phyloP scores from a whole-genome alignment of 2,888 invertebrate genomes.

The Chymomyza amoena region DNA sequence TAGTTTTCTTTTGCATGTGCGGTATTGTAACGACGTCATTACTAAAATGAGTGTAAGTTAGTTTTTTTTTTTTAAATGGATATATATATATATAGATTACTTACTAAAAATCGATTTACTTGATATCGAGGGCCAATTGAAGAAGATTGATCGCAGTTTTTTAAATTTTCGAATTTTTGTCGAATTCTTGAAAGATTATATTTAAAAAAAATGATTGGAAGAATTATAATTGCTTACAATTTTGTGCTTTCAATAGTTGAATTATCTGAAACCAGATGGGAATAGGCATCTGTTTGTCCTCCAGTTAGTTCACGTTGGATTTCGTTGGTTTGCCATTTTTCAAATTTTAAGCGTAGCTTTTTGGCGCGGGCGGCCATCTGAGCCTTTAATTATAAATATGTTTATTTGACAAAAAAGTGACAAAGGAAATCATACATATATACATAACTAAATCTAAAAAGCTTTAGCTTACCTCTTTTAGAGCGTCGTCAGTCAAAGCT shows the following conservation, averaged over 20 bases:
- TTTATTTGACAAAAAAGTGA: neutral
- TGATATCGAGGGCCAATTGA: slow-evolving; percentile 82
- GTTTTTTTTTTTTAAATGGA: neutral
- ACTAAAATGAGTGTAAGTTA: slow-evolving; percentile 1
- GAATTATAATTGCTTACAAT: slow-evolving; percentile 79
- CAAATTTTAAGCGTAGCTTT: slow-evolving; percentile 91
- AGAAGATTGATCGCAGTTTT: slow-evolving; percentile 79
- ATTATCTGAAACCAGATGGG: slow-evolving; percentile 81
- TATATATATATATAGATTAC: slow-evolving; percentile 75
- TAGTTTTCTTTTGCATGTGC: too few relatives aligned
- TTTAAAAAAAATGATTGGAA: neutral
- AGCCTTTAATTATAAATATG: slow-evolving; percentile 78
- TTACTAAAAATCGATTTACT: slow-evolving; percentile 96
- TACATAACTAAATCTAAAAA: neutral
- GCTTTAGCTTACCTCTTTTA: slow-evolving; percentile 80
- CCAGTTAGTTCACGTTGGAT: slow-evolving; percentile 81
- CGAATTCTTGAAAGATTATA: slow-evolving; percentile 82
- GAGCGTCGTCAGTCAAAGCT: slow-evolving; percentile 83
- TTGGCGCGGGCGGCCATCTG: slow-evolving; percentile 90
- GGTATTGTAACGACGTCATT: neutral
- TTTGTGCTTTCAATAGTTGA: slow-evolving; percentile 92
- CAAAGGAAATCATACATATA: neutral
- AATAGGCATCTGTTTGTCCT: slow-evolving; percentile 78
- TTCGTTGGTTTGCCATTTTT: slow-evolving; percentile 89
- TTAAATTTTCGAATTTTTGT: slow-evolving; percentile 92